These are phyloP conservation scores for Enteromius anoplus DNA, from an alignment of 2,797 vertebrate species.

Conservation along the genomic window DNA sequence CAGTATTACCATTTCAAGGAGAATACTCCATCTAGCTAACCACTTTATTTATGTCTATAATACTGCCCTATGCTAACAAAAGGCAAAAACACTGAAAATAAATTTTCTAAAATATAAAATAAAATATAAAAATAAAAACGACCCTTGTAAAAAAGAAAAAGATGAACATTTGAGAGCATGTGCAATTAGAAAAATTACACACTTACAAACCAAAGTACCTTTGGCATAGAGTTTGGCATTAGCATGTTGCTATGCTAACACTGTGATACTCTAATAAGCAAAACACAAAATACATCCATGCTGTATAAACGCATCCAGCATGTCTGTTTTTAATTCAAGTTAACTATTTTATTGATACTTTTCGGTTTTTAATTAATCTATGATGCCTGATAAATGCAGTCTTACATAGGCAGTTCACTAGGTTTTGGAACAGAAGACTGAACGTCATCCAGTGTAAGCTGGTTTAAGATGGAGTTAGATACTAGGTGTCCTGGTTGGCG, in stretches of 20 bases:
- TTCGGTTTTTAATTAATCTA: background rate
- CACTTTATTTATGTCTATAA: too few species aligned
- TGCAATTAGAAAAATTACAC: background rate
- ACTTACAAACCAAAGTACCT: background rate
- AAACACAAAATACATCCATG: background rate
- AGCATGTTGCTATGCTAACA: conserved; percentile 21
- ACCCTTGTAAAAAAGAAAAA: too few species aligned
- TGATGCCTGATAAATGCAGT: background rate
- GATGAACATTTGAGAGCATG: background rate
- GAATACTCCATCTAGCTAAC: too few species aligned
- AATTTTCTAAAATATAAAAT: too few species aligned
- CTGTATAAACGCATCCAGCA: background rate
- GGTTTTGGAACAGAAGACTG: conserved; percentile 13
- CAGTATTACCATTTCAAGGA: too few species aligned
- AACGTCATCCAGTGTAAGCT: background rate
- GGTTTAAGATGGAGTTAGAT: background rate
- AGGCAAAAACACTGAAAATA: too few species aligned
- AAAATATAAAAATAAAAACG: too few species aligned
- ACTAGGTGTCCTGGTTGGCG: background rate
- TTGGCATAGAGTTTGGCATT: background rate
- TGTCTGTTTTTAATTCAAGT: background rate
- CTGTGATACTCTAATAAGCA: background rate
- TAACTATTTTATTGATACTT: background rate
- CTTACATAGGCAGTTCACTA: conserved; percentile 9
- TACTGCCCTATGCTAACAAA: too few species aligned